phyloP scores from a whole-genome alignment of 2,888 invertebrate species.

The Lagria hirta region DNA sequence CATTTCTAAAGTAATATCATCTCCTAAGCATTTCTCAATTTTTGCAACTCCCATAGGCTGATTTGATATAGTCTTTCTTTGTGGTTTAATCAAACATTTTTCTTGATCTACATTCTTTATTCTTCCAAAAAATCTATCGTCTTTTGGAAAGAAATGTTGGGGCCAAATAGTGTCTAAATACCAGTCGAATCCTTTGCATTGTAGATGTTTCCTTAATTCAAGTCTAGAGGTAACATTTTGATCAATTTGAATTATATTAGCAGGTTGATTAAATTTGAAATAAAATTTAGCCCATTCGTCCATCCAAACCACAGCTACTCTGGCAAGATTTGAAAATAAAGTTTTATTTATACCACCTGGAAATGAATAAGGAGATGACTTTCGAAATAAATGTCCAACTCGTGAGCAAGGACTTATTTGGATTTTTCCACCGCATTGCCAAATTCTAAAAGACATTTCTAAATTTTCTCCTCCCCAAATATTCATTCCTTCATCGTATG shows the following conservation, averaged over 20 bases:
- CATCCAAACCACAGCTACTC: conserved; percentile 97
- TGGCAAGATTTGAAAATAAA: conserved; percentile 85
- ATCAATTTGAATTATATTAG: conserved; percentile 60
- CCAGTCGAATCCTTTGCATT: conserved; percentile 90
- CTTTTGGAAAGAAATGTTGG: conserved; percentile 90
- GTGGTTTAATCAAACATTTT: conserved; percentile 66
- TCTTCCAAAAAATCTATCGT: conserved; percentile 86
- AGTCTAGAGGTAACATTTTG: conserved; percentile 67
- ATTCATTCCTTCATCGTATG: conserved; percentile 71
- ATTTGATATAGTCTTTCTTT: conserved; percentile 61
- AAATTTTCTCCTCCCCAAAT: conserved; percentile 99
- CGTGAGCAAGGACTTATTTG: conserved; percentile 92
- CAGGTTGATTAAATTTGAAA: conserved; percentile 80
- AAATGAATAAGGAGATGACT: conserved; percentile 93
- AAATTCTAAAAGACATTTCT: conserved; percentile 93
- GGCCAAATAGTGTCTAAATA: conserved; percentile 95
- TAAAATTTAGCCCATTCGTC: conserved; percentile 95
- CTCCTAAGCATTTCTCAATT: conserved; percentile 64
- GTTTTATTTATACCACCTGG: conserved; percentile 87
- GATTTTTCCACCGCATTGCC: conserved; percentile 92
- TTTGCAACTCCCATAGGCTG: conserved; percentile 73
- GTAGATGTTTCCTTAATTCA: conserved; percentile 61
- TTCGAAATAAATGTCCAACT: conserved; percentile 90
- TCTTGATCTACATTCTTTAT: conserved; percentile 59
- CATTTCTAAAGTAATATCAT: conserved; percentile 64